phyloP scores from a whole-genome alignment of 2,797 vertebrate genomes.

The Poeciliopsis turneri region DNA sequence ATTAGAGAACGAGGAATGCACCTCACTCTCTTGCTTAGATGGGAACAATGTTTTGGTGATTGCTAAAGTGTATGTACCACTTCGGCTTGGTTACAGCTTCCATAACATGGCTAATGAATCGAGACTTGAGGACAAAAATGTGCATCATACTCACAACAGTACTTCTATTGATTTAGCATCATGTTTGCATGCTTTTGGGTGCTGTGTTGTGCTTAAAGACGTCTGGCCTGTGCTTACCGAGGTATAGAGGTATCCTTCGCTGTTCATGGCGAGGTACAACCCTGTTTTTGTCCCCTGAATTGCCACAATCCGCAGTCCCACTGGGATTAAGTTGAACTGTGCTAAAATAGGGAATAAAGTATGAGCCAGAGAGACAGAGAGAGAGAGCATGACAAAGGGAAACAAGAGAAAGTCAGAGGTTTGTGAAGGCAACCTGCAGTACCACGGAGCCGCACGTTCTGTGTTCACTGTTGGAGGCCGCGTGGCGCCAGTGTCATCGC shows the following conservation, averaged over 20 bases:
- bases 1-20: background rate
- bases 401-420: conserved; percentile 29
- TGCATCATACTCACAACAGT: background rate
- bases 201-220: conserved; percentile 11
- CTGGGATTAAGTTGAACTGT: conserved; percentile 99
- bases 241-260: conserved; percentile 92
- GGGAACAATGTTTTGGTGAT: background rate
- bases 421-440: conserved; percentile 27
- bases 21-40: background rate
- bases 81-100: background rate
- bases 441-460: conserved; percentile 18
- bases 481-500: conserved; percentile 31
- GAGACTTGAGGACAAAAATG: background rate
- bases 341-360: conserved; percentile 82
- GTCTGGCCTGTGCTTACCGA: conserved; percentile 75
- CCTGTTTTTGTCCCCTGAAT: conserved; percentile 98
- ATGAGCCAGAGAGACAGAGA: conserved; percentile 20
- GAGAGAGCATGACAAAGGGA: conserved; percentile 22
- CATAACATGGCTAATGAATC: background rate
- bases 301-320: conserved; percentile 97
- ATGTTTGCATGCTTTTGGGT: conserved; percentile 1
- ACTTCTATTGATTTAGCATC: conserved; percentile 10
- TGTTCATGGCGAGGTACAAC: conserved; percentile 96
- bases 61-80: background rate
- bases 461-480: conserved; percentile 29